phyloP scores from a whole-genome alignment of 2,888 invertebrate species.

The Blomia tropicalis region DNA sequence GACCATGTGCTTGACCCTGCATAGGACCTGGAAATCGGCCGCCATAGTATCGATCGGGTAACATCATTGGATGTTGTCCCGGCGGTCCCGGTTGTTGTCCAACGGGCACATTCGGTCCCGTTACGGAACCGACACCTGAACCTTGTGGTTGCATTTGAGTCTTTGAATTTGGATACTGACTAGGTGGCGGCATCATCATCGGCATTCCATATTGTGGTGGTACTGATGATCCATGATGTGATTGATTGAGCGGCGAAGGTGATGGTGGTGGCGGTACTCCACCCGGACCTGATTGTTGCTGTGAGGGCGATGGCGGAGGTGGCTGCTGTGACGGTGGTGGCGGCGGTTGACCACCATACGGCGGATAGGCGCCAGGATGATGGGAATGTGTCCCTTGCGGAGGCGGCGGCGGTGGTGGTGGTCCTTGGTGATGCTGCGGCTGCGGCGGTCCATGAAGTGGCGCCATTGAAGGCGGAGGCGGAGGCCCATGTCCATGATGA shows the following conservation, averaged over 20 bases:
- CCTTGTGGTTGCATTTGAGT: constrained; percentile 15
- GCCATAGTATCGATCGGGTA: background rate
- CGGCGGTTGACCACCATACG: background rate
- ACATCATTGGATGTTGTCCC: background rate
- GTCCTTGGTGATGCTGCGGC: no score
- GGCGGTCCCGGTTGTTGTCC: constrained; percentile 1
- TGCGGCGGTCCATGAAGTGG: no score
- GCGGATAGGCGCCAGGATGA: background rate
- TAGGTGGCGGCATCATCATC: constrained; percentile 31
- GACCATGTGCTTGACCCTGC: background rate
- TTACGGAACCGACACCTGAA: background rate
- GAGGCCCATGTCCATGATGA: background rate
- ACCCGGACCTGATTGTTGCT: background rate
- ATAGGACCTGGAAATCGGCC: background rate
- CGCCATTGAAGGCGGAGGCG: no score
- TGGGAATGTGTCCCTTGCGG: background rate
- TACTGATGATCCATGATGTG: no score
- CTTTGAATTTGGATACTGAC: constrained; percentile 28
- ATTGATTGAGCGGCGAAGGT: background rate
- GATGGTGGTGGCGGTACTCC: background rate
- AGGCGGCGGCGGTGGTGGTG: no score
- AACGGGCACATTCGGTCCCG: no score
- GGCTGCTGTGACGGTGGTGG: no score
- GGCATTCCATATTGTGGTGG: background rate
- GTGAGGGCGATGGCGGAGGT: background rate